Base-by-base conservation (phyloP, 2,888 invertebrate genomes). In the Drosophila hamatofila region DNA sequence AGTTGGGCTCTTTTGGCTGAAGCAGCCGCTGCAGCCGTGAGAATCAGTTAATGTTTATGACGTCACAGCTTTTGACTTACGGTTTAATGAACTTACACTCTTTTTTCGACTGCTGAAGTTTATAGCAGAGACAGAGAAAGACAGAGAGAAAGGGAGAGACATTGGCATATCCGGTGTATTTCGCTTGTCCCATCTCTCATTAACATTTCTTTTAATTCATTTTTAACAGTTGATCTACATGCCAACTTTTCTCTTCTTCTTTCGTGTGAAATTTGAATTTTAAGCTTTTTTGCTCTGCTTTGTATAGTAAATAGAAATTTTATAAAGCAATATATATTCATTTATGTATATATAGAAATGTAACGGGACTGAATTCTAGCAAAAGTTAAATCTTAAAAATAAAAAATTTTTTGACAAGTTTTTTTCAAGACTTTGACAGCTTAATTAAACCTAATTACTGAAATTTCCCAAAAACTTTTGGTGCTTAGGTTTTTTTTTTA, bases 41-140 rank as follows among this genome's bases (percentile, higher is more conserved):
- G 78, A 78, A 78, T 75, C 60, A 49, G 70, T 79, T 79, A 75
- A 60, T 54, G 81, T 75, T 80, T 78, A 75, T 83, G 83, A 83
- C 83, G 83, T 88, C 88, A 75, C 70, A 57, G 39, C 52, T 55
- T 61, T 71, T 75, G 59, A 62, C 46, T 46, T 80, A 63, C 67
- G 78, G 83, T 83, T 83, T 83, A 83, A 88, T 88, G 88, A 83
- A 83, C 88, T 79, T 65, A 46, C 57, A 54, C n/a, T 27, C 54
- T 49, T 41, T 65, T 62, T 54, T 48, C 27, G 42, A 37, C 35
- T 16, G 41, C 25, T 54, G 18, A 57, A 75, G 41, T 49, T 70
- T 18, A 44, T 23, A 30, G n/a, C 18, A 18, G 49, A 33, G 11
- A 14, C 25, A 30, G 11, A 11, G 11, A 56, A 16, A n/a, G 21